phyloP scores from a whole-genome alignment of 2,888 invertebrate genomes.

The Colostygia pectinataria region DNA sequence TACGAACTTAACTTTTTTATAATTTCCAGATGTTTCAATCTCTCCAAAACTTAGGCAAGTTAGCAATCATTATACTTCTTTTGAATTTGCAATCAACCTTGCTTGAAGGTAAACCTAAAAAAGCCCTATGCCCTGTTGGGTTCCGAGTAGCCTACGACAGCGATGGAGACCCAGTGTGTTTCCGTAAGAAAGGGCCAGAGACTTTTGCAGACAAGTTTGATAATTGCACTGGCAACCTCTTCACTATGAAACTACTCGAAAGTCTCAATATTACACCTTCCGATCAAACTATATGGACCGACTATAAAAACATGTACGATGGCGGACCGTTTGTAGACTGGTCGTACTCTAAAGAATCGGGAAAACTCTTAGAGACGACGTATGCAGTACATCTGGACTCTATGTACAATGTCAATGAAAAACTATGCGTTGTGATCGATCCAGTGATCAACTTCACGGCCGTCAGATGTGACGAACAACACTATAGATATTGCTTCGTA shows the following conservation, averaged over 20 bases:
- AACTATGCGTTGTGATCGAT: constrained; percentile 62
- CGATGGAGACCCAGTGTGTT: constrained; percentile 53
- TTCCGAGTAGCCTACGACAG: constrained; percentile 50
- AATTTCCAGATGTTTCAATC: constrained; percentile 57
- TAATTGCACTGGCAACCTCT: constrained; percentile 67
- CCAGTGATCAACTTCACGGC: constrained; percentile 57
- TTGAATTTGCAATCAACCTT: constrained; percentile 39
- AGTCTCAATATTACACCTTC: constrained; percentile 52
- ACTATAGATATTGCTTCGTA: constrained; percentile 69
- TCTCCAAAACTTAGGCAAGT: constrained; percentile 34
- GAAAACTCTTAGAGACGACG: constrained; percentile 46
- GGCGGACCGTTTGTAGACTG: constrained; percentile 72
- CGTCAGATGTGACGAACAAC: constrained; percentile 58
- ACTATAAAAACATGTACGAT: constrained; percentile 66
- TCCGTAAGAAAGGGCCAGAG: constrained; percentile 68
- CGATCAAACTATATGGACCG: constrained; percentile 65
- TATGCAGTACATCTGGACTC: constrained; percentile 51
- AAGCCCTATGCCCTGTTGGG: constrained; percentile 62
- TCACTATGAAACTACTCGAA: constrained; percentile 53
- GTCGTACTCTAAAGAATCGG: constrained; percentile 58
- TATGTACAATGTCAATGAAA: constrained; percentile 48
- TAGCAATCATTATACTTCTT: constrained; percentile 41
- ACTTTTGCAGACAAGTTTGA: constrained; percentile 58
- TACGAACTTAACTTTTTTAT: constrained; percentile 8
- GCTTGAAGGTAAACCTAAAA: constrained; percentile 38